Evolutionary conservation across 2,113 vertebrate species (phyloP).

Genomic region (Vulpes vulpes): DNA sequence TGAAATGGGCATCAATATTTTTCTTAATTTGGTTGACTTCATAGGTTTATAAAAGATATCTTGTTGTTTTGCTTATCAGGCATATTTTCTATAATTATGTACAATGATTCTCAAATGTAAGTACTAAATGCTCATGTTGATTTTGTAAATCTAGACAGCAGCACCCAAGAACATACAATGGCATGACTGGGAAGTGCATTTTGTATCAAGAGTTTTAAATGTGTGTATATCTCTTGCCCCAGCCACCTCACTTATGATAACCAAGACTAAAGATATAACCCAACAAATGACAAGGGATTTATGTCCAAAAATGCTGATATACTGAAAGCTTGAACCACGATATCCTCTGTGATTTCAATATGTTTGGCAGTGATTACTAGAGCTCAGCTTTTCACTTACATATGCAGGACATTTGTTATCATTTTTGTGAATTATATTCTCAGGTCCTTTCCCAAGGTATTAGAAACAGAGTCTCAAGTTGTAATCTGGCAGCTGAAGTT

Average conservation of each 20-base stretch:
- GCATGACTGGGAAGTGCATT: background rate
- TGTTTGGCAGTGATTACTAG: background rate
- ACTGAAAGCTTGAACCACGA: background rate
- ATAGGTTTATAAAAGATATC: background rate
- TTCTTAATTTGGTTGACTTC: constrained; percentile 14
- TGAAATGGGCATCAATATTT: background rate
- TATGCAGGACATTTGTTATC: background rate
- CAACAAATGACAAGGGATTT: background rate
- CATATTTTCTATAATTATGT: background rate
- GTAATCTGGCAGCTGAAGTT: background rate
- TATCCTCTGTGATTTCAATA: background rate
- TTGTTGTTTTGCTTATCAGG: background rate
- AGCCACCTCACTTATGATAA: background rate
- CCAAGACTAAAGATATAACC: background rate
- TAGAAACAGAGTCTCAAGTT: background rate
- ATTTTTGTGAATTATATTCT: background rate
- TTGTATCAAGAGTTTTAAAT: background rate
- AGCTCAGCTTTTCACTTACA: background rate
- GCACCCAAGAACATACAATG: background rate
- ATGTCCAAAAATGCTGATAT: background rate
- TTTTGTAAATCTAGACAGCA: background rate
- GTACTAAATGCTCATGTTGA: background rate
- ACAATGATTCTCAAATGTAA: background rate
- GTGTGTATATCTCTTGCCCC: background rate
- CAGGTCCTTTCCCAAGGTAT: background rate